Conservation (phyloP, 2,113 vertebrate species). For the Dipodomys merriami region DNA sequence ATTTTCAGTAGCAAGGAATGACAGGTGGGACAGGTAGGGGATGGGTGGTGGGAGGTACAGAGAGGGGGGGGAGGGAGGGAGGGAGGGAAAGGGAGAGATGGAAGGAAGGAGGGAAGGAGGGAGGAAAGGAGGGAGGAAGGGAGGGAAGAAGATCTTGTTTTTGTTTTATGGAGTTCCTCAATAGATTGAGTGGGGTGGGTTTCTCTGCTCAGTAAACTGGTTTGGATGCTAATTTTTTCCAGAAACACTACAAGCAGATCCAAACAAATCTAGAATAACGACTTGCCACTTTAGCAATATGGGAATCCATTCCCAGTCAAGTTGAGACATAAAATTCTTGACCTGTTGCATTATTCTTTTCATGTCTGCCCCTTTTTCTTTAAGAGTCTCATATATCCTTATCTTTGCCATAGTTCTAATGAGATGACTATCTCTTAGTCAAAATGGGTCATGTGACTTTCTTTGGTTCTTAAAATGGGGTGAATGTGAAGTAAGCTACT, state of each 20-base stretch:
- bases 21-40: too few species aligned
- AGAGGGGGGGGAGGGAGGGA: too few species aligned
- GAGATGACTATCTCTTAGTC: neutral
- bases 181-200: too few species aligned
- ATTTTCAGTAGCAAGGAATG: too few species aligned
- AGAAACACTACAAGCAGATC: neutral
- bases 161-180: too few species aligned
- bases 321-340: neutral
- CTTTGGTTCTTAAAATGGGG: neutral
- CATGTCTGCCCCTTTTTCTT: neutral
- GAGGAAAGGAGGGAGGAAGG: too few species aligned
- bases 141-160: too few species aligned
- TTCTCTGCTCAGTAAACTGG: too few species aligned
- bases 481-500: neutral
- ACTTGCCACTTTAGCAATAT: neutral
- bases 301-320: neutral
- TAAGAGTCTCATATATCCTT: neutral
- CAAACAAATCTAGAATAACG: neutral
- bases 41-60: too few species aligned
- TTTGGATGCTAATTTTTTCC: neutral
- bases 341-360: neutral
- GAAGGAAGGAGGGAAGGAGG: too few species aligned
- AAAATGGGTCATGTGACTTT: neutral
- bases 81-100: fast-evolving
- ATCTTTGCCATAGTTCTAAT: neutral